Evolutionary conservation across 2,113 vertebrate species (phyloP).

Genomic region (Pitta sordida): DNA sequence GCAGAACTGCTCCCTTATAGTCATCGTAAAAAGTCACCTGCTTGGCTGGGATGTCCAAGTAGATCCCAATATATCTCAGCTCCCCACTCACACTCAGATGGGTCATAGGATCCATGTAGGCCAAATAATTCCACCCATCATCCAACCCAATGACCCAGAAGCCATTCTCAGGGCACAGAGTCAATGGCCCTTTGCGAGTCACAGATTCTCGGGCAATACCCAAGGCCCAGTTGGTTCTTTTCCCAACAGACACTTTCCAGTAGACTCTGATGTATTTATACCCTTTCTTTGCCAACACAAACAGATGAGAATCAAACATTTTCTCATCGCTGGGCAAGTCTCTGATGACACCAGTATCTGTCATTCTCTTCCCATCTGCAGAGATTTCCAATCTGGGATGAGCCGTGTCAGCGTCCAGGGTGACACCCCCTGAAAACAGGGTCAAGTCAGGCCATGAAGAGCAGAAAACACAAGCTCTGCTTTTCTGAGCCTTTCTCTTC

Average conservation of each 20-base stretch:
- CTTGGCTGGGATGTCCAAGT: background rate
- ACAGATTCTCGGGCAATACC: background rate
- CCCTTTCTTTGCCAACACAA: background rate
- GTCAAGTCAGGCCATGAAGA: background rate
- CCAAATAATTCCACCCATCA: background rate
- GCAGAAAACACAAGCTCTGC: background rate
- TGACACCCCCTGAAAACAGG: background rate
- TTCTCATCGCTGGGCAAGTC: fast-evolving
- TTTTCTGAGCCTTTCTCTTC: background rate
- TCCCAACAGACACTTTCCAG: background rate
- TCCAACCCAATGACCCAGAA: background rate
- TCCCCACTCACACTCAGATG: background rate
- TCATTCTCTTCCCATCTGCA: background rate
- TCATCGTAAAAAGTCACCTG: background rate
- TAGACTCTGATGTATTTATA: background rate
- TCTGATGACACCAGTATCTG: background rate
- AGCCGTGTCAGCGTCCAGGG: background rate
- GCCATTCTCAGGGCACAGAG: background rate
- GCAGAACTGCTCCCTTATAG: background rate
- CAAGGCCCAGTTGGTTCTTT: background rate
- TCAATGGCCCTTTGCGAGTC: background rate
- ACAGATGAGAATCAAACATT: background rate
- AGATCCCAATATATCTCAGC: background rate
- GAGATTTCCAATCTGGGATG: background rate
- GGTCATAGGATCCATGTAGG: background rate